Conservation (phyloP, 1,140 invertebrate genomes). For the Drosophila bipectinata region DNA sequence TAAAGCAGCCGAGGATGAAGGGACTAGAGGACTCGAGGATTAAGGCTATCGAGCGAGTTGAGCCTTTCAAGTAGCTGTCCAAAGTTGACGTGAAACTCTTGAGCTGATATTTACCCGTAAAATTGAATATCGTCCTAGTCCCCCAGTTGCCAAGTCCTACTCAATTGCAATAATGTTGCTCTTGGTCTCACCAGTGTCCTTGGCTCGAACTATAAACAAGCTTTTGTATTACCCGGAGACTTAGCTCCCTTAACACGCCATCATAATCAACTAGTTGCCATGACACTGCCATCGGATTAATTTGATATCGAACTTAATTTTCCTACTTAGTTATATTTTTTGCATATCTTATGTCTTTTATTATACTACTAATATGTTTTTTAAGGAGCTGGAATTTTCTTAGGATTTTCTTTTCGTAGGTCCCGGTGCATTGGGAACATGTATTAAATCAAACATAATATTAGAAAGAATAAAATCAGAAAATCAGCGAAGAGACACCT, state of each 20-base stretch:
- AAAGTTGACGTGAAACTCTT: background rate
- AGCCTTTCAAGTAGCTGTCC: background rate
- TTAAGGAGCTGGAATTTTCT: too few species aligned
- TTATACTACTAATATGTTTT: too few species aligned
- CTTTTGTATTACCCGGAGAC: background rate
- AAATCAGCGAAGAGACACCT: too few species aligned
- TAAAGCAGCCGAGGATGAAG: background rate
- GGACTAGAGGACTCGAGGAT: background rate
- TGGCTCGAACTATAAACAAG: conserved; percentile 1
- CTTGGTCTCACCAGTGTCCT: background rate
- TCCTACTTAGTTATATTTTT: background rate
- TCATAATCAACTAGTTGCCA: conserved; percentile 35
- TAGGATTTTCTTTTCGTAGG: too few species aligned
- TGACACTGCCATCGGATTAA: background rate
- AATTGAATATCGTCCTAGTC: background rate
- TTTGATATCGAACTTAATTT: background rate
- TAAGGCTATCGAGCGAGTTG: background rate
- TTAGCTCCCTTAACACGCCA: conserved; percentile 18
- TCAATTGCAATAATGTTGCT: conserved; percentile 1
- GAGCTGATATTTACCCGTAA: background rate
- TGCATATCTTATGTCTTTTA: background rate
- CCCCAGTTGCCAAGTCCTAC: background rate
- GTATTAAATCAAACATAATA: too few species aligned
- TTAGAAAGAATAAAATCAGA: too few species aligned
- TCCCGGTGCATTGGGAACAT: too few species aligned